Evolutionary conservation across 2,888 invertebrate genomes (phyloP).

Genomic region (Lasiommata megera): DNA sequence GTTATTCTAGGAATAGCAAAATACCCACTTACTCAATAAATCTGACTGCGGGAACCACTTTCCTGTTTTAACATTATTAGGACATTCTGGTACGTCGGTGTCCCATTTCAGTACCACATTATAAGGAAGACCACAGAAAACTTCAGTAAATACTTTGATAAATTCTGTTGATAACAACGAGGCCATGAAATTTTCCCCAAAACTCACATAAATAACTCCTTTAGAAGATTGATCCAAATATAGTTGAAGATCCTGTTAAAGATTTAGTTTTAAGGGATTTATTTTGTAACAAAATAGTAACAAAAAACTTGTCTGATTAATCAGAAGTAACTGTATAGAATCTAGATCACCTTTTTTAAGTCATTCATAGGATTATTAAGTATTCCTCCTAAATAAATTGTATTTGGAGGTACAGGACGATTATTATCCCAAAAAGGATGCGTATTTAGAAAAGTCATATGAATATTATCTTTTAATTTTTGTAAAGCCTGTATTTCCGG

Average conservation of each 20-base stretch:
- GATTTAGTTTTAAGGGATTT: too few species aligned
- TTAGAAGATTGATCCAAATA: constrained; percentile 50
- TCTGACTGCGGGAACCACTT: constrained; percentile 62
- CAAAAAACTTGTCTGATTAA: too few species aligned
- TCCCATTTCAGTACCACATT: constrained; percentile 71
- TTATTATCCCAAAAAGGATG: constrained; percentile 44
- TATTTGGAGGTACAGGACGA: constrained; percentile 42
- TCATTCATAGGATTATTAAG: constrained; percentile 38
- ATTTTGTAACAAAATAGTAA: too few species aligned
- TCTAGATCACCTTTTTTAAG: constrained; percentile 39
- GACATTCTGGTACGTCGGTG: constrained; percentile 47
- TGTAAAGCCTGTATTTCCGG: constrained; percentile 33
- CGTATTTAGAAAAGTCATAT: constrained; percentile 43
- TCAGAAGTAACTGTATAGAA: too few species aligned
- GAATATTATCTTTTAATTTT: constrained; percentile 40
- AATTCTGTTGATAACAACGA: constrained; percentile 46
- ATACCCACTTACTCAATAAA: constrained; percentile 41
- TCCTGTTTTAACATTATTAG: constrained; percentile 57
- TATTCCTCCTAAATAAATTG: constrained; percentile 44
- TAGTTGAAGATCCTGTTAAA: constrained; percentile 48
- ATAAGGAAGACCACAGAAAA: constrained; percentile 61
- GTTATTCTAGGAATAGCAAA: too few species aligned
- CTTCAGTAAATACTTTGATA: constrained; percentile 46
- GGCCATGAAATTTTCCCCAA: constrained; percentile 60
- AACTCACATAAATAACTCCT: constrained; percentile 67